A percentile compares a stretch with the other conserved stretches of the same genome.
Conservation (phyloP, 30 jellyfish, hydroid and myxozoan species). For the Cassiopea xamachana region DNA sequence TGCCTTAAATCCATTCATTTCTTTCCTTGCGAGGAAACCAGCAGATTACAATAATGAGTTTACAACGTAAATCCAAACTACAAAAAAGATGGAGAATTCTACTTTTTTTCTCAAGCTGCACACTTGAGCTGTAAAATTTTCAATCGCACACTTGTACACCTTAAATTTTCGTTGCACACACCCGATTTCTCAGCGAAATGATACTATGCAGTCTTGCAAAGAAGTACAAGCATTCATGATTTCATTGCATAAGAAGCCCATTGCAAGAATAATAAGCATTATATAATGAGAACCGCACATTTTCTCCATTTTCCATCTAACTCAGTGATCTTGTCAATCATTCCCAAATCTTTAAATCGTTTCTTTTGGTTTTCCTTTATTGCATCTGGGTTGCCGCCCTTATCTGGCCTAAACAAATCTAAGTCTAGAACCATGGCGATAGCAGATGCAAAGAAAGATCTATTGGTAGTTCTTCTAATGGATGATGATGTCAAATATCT, state of each 20-base stretch:
- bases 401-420: constrained; percentile 88
- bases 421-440: constrained; percentile 89
- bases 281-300: constrained; percentile 23
- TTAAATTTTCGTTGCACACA: too few species aligned
- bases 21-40: too few species aligned
- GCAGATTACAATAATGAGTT: too few species aligned
- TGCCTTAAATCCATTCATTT: too few species aligned
- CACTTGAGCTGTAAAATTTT: too few species aligned
- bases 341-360: constrained; percentile 85
- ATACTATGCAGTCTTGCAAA: neutral
- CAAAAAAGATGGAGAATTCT: too few species aligned
- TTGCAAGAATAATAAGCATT: neutral
- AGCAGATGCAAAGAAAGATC: constrained; percentile 25
- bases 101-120: too few species aligned
- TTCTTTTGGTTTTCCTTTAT: constrained; percentile 88
- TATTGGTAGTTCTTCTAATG: neutral
- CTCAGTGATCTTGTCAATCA: constrained; percentile 87
- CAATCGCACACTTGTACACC: too few species aligned
- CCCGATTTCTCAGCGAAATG: too few species aligned
- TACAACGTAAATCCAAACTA: too few species aligned
- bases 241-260: neutral
- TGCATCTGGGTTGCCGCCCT: constrained; percentile 91
- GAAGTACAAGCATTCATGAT: neutral
- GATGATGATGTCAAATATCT: neutral
- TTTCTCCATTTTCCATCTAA: constrained; percentile 92